phyloP scores from a whole-genome alignment of 2,888 invertebrate species.

The Mesorhabditis sp. region DNA sequence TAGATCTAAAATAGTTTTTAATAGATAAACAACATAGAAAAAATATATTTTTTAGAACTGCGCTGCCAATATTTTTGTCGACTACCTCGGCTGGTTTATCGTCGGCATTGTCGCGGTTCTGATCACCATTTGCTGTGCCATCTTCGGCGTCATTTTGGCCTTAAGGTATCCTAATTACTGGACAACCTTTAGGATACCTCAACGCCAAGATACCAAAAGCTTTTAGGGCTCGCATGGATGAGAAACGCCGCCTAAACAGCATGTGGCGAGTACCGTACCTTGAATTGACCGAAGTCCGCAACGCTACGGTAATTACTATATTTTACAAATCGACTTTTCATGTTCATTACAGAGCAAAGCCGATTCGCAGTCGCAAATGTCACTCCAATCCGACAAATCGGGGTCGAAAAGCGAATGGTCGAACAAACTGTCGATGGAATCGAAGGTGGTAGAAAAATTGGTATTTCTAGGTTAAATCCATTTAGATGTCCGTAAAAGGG shows the following conservation, averaged over 20 bases:
- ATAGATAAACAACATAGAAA: neutral
- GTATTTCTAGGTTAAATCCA: neutral
- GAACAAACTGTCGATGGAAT: neutral
- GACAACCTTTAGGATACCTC: too few species aligned
- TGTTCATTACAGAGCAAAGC: conserved; percentile 1
- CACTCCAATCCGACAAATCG: conserved; percentile 4
- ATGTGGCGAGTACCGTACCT: neutral
- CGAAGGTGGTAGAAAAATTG: neutral
- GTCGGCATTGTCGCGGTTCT: conserved; percentile 25
- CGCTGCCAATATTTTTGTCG: conserved; percentile 26
- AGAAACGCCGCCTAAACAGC: neutral
- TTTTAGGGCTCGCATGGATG: conserved; percentile 2
- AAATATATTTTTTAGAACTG: conserved; percentile 14
- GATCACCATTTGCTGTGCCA: conserved; percentile 21
- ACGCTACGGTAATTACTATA: neutral
- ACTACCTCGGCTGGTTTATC: conserved; percentile 34
- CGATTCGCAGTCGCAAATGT: neutral
- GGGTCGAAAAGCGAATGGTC: conserved; percentile 6
- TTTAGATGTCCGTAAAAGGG: neutral
- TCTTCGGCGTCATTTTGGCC: conserved; percentile 16
- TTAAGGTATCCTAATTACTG: neutral
- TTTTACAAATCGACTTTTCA: neutral
- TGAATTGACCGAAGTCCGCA: neutral
- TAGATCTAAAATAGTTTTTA: too few species aligned
- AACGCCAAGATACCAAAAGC: neutral